A percentile compares a stretch with the other conserved stretches of the same genome.
phyloP scores from a whole-genome alignment of 2,113 vertebrate genomes.

The Hippoglossus stenolepis region DNA sequence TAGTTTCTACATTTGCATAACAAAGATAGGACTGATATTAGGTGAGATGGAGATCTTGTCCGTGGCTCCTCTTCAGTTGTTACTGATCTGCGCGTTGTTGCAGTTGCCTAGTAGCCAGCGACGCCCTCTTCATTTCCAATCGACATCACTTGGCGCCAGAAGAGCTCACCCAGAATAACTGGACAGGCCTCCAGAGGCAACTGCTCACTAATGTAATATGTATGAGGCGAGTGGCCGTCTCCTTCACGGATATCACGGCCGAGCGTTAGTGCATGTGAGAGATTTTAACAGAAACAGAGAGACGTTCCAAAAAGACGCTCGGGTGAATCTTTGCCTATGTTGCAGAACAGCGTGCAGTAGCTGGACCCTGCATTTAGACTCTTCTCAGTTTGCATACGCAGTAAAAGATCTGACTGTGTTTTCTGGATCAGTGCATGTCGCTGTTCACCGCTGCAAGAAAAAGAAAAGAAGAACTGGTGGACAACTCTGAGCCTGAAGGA shows the following conservation, averaged over 20 bases:
- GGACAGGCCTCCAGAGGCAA: constrained; percentile 60
- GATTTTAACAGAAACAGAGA: constrained; percentile 22
- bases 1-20: constrained; percentile 66
- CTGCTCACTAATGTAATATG: constrained; percentile 57
- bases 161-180: constrained; percentile 69
- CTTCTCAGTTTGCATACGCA: neutral
- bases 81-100: constrained; percentile 29
- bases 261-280: neutral
- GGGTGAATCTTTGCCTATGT: constrained; percentile 4
- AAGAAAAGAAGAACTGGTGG: constrained; percentile 2
- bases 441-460: neutral
- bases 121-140: constrained; percentile 63
- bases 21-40: constrained; percentile 53
- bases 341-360: constrained; percentile 20
- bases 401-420: constrained; percentile 12
- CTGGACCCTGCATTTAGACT: neutral
- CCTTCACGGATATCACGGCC: constrained; percentile 25
- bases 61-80: constrained; percentile 36
- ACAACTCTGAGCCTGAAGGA: constrained; percentile 30
- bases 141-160: constrained; percentile 64
- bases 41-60: constrained; percentile 46
- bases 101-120: constrained; percentile 71
- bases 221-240: constrained; percentile 41
- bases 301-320: constrained; percentile 8
- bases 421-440: constrained; percentile 12